phyloP scores from a whole-genome alignment of 2,888 invertebrate species.

The Neuroscelio doddi region DNA sequence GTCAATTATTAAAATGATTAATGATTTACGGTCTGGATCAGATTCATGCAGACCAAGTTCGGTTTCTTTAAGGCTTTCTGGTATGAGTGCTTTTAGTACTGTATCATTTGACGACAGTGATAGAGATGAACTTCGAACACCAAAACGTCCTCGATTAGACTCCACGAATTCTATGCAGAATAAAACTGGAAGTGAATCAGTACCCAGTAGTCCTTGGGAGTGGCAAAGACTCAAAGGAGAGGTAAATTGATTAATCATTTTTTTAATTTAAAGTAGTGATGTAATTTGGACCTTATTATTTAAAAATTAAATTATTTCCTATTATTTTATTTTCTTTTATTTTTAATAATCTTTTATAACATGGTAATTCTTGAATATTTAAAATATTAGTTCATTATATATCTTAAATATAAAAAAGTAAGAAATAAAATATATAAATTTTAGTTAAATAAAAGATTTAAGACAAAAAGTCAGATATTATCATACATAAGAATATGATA shows the following conservation, averaged over 20 bases:
- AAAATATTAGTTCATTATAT: no score
- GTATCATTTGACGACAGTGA: conserved; percentile 39
- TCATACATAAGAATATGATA: no score
- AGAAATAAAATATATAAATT: no score
- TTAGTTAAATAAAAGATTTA: no score
- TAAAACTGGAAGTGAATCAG: not conserved
- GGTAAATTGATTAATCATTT: conserved; percentile 45
- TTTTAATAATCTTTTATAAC: no score
- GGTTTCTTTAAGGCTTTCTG: conserved; percentile 53
- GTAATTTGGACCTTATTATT: no score
- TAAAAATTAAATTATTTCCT: no score
- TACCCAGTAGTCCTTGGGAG: conserved; percentile 67
- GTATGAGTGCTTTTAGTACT: conserved; percentile 47
- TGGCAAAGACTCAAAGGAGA: conserved; percentile 65
- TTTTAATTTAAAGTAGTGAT: no score
- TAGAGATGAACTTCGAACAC: conserved; percentile 31
- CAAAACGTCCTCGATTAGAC: conserved; percentile 59
- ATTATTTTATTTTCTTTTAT: no score
- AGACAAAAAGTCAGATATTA: no score
- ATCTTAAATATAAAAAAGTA: no score
- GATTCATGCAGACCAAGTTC: conserved; percentile 50
- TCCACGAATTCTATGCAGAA: conserved; percentile 17
- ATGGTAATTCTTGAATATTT: no score
- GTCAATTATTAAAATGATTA: not conserved
- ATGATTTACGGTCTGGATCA: not conserved